Percentiles rank a stretch among this genome's conserved stretches.
These are phyloP conservation scores for Aproaerema taeniolella DNA, from an alignment of 2,888 invertebrate genomes.

Conservation along the genomic window DNA sequence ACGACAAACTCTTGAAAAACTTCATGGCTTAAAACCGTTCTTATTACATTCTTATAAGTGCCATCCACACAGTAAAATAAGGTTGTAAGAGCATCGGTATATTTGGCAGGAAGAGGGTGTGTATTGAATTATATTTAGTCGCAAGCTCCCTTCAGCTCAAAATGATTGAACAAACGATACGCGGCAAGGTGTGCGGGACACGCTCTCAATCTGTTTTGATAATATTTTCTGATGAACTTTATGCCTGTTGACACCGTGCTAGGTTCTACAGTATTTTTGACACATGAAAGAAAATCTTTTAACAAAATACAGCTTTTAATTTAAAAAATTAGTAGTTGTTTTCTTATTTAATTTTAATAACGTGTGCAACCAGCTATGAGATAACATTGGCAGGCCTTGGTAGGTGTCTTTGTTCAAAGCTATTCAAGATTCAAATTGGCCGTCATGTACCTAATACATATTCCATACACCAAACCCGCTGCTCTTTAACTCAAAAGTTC, in stretches of 20 bases:
- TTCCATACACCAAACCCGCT: too few relatives aligned
- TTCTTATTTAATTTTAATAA: too few relatives aligned
- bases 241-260: conserved; percentile 24
- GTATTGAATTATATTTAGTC: conserved; percentile 74
- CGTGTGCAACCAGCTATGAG: too few relatives aligned
- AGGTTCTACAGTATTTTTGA: too few relatives aligned
- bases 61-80: conserved; percentile 20
- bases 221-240: conserved; percentile 22
- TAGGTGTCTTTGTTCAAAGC: too few relatives aligned
- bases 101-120: conserved; percentile 77
- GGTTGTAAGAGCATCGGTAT: conserved; percentile 48
- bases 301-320: too few relatives aligned
- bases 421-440: too few relatives aligned
- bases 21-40: conserved; percentile 26
- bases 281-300: too few relatives aligned
- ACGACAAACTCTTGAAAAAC: conserved; percentile 25
- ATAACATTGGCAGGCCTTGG: too few relatives aligned
- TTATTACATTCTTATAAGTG: conserved; percentile 35
- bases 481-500: too few relatives aligned
- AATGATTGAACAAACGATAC: conserved; percentile 69
- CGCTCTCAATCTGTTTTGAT: conserved; percentile 33
- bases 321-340: too few relatives aligned
- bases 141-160: conserved; percentile 60
- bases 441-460: too few relatives aligned
- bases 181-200: conserved; percentile 65